Base-by-base conservation (phyloP, 2,888 invertebrate genomes). In the Anthrax anthrax region DNA sequence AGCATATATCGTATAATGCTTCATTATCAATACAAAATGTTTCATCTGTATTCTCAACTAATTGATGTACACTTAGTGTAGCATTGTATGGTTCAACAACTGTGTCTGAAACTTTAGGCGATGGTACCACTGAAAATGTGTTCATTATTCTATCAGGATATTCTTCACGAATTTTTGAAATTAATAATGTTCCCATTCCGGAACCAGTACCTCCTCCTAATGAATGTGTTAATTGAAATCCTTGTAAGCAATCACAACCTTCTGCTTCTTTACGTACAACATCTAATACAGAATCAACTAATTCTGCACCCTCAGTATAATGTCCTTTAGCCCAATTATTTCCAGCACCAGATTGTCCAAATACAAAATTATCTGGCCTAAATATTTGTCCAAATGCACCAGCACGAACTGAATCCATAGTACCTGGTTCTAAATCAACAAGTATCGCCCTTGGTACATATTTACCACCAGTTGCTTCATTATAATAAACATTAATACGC, bases 331-430 rank as follows among this genome's bases (percentile, higher is more conserved):
- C 86, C 85, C 85, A 86, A 71, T 86, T 86, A 72, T 86, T 86
- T 47, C 85, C 85, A 51, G 87, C 87, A 10, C 87, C 87, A 12
- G 80, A 80, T 64, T 86, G 85, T 42, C 89, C 90, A 67, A 92
- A 94, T 19, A 94, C 88, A 67, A 91, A 95, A 72, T 95, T 95
- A 72, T 95, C 92, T 17, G 94, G 94, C 52, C 92, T 74, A 76
- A 92, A 94, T 60, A 95, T 84, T 67, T 92, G 91, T 67, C 78
- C 92, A 70, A 89, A 94, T 14, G 92, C 88, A 48, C 94, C 92
- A 2, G 91, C 89, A 54, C 94, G 78, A 52, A 96, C 92, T 0
- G 92, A 89, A 71, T 96, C 95, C 94, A 96, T 95, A 57, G 94
- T 95, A 55, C 95, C 95, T 41, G 95, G 95, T 70, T 96, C 95